Evolutionary conservation across 1,140 invertebrate genomes (phyloP).

Genomic region (Aethina tumida): DNA sequence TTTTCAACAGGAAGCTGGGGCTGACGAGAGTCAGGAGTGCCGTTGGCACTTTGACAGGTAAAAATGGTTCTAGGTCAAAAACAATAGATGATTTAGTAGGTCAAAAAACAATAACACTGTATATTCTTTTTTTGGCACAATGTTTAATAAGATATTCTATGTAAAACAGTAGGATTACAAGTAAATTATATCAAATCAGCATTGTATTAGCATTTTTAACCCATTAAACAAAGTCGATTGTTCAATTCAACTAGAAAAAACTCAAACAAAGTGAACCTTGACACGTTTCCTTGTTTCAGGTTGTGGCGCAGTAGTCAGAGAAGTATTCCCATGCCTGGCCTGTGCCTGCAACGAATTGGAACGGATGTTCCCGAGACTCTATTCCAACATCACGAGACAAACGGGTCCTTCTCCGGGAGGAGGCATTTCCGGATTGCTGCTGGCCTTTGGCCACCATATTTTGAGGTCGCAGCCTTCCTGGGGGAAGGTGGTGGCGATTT

Average conservation of each 20-base stretch:
- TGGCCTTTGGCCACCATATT: conserved; percentile 48
- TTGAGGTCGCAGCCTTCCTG: conserved; percentile 46
- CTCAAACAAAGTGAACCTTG: too few species aligned
- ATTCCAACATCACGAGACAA: conserved; percentile 48
- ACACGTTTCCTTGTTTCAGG: too few species aligned
- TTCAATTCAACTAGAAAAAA: too few species aligned
- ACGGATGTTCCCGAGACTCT: conserved; percentile 54
- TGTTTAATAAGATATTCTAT: too few species aligned
- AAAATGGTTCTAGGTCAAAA: too few species aligned
- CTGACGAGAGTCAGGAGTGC: conserved; percentile 53
- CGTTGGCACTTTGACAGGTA: conserved; percentile 39
- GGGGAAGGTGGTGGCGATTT: conserved; percentile 58
- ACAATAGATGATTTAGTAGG: neutral
- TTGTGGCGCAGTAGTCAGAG: too few species aligned
- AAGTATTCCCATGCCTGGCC: conserved; percentile 41
- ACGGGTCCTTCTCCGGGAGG: conserved; percentile 37
- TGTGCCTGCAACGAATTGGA: conserved; percentile 53
- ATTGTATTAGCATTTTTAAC: too few species aligned
- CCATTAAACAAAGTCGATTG: too few species aligned
- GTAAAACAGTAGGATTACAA: too few species aligned
- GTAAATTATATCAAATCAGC: too few species aligned
- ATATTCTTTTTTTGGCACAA: conserved; percentile 7
- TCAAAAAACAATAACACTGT: neutral
- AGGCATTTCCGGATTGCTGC: conserved; percentile 41
- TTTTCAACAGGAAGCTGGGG: conserved; percentile 59